phyloP scores from a whole-genome alignment of 2,888 invertebrate species.

The Desoria tigrina region DNA sequence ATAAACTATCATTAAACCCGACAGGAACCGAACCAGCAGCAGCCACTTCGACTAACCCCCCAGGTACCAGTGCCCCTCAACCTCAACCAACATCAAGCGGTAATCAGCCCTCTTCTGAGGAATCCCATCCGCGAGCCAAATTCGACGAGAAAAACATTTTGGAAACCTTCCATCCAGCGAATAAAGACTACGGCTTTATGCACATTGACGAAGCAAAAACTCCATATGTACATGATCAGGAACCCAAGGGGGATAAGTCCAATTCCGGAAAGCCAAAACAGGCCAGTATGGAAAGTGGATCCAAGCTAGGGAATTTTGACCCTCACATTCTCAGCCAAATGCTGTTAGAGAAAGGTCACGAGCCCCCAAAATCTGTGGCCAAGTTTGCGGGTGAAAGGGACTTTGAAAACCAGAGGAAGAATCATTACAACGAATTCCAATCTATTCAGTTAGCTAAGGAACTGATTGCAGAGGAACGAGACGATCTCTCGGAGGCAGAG shows the following conservation, averaged over 20 bases:
- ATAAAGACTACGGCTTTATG: conserved; percentile 37
- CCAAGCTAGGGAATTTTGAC: conserved; percentile 20
- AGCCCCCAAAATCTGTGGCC: background rate
- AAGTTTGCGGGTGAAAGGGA: background rate
- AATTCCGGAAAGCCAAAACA: conserved; percentile 1
- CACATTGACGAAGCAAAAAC: conserved; percentile 41
- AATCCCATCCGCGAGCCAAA: too few species aligned
- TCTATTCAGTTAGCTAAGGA: background rate
- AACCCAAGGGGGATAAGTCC: background rate
- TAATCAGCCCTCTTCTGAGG: too few species aligned
- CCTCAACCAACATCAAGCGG: background rate
- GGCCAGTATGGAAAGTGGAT: conserved; percentile 4
- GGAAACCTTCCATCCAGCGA: conserved; percentile 34
- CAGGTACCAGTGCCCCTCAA: too few species aligned
- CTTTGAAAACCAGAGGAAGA: conserved; percentile 8
- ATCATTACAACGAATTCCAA: conserved; percentile 14
- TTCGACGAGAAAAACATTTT: conserved; percentile 41
- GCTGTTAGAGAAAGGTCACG: conserved; percentile 25
- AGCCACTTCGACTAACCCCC: too few species aligned
- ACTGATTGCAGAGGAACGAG: background rate
- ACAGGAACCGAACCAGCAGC: too few species aligned
- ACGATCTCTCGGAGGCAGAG: background rate
- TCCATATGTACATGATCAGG: conserved; percentile 25
- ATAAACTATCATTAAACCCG: too few species aligned
- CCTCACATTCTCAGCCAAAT: conserved; percentile 15